Conservation (phyloP, 2,113 vertebrate species). For the Stictonetta naevosa region DNA sequence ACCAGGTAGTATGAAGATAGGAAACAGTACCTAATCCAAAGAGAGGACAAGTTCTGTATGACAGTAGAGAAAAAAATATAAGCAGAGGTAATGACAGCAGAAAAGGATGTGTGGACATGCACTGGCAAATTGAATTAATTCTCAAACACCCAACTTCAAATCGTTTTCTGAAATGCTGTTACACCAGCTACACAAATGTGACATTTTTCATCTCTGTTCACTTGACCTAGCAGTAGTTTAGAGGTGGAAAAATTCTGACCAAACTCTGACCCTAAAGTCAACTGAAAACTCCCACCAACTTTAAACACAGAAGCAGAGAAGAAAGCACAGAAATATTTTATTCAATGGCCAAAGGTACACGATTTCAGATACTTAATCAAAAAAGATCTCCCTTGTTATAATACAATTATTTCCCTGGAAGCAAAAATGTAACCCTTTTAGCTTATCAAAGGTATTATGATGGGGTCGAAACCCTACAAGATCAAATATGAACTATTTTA, state of each 20-base stretch:
- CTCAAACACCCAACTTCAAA: constrained; percentile 30
- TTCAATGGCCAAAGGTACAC: too few species aligned
- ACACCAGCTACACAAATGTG: constrained; percentile 23
- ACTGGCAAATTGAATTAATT: constrained; percentile 56
- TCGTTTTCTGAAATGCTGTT: constrained; percentile 16
- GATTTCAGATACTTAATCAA: too few species aligned
- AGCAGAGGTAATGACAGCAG: constrained; percentile 2
- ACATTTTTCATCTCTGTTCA: constrained; percentile 39
- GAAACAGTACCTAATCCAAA: background rate
- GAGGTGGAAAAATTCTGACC: constrained; percentile 9
- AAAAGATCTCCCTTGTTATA: too few species aligned
- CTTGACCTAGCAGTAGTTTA: constrained; percentile 15
- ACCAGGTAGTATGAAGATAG: background rate
- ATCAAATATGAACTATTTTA: too few species aligned
- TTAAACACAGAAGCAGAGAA: background rate
- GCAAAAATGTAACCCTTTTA: too few species aligned
- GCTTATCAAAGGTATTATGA: too few species aligned
- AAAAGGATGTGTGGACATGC: constrained; percentile 34
- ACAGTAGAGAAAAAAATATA: background rate
- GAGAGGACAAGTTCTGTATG: background rate
- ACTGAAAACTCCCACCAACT: background rate
- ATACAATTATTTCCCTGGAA: too few species aligned
- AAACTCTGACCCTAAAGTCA: background rate
- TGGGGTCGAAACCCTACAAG: too few species aligned
- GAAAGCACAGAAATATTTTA: too few species aligned